phyloP scores from a whole-genome alignment of 2,888 invertebrate genomes.

The Sphaeridia pumilis region DNA sequence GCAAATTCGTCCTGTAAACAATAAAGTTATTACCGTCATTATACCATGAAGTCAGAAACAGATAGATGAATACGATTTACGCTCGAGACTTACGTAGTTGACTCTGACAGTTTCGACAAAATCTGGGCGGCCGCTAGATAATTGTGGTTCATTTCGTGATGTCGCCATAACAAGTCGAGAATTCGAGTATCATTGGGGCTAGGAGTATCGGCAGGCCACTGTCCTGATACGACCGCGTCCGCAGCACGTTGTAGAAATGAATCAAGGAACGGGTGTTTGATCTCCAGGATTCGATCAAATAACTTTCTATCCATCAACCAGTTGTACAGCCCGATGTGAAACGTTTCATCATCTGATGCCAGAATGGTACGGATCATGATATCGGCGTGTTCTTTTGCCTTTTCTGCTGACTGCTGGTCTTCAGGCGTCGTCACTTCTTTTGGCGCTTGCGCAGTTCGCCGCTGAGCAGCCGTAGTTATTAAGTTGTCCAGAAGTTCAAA shows the following conservation, averaged over 20 bases:
- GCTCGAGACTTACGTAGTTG: conserved; percentile 40
- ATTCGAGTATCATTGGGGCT: conserved; percentile 50
- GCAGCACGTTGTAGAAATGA: conserved; percentile 42
- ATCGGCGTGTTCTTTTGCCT: conserved; percentile 28
- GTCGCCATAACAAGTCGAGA: conserved; percentile 86
- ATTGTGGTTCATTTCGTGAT: conserved; percentile 82
- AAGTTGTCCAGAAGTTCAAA: conserved; percentile 33
- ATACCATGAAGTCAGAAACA: conserved; percentile 41
- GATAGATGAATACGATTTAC: conserved; percentile 40
- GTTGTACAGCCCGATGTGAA: conserved; percentile 82
- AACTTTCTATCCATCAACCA: conserved; percentile 61
- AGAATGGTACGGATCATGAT: conserved; percentile 32
- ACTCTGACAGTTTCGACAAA: conserved; percentile 71
- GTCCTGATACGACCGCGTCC: conserved; percentile 37
- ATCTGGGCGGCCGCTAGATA: conserved; percentile 87
- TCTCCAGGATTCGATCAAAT: conserved; percentile 43
- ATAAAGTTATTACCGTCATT: not conserved
- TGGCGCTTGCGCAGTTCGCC: conserved; percentile 22
- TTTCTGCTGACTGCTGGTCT: conserved; percentile 15
- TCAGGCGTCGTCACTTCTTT: conserved; percentile 12
- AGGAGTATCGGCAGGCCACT: conserved; percentile 37
- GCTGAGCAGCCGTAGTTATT: conserved; percentile 20
- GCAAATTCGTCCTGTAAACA: conserved; percentile 54
- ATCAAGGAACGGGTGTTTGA: conserved; percentile 39
- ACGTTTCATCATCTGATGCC: conserved; percentile 60